Base-by-base conservation (phyloP, 1,140 invertebrate species). In the Pachyrhynchus sulphureomaculatus region DNA sequence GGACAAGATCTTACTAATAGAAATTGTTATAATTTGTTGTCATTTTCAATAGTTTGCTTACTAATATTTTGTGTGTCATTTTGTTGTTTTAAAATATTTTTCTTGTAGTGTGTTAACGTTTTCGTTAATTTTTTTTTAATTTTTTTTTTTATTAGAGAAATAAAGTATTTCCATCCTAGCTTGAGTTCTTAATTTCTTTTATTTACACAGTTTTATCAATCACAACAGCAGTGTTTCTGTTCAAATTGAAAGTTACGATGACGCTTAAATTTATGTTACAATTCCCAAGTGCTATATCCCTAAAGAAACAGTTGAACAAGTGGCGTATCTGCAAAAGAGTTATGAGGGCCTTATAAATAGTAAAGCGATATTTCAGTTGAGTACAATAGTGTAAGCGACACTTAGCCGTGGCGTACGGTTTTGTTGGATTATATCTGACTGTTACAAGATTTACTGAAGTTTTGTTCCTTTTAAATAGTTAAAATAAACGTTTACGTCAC, bases 261-360 rank as follows among this genome's bases (percentile, higher is more conserved):
- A 36, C 13, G 8, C 9, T 17, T 12, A 62, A 44, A 62, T 62
- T 62, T 62, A 62, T 55, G 51, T 49, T 24, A 48, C 42, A 42
- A 42, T 59, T 41, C 37, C 20, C 34, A 34, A 61, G 49, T 61
- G 49, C 36, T 15, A 39, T 15, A 39, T 52, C 39, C 58, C 42
- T 26, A 56, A 61, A 49, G 63, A 66, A 58, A 36, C 55, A 55
- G 48, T 55, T 65, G 64, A 65, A 57, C 67, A 66, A 63, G 64
- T 53, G 58, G 53, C 52, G 56, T 42, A 53, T 64, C 67, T 68
- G 67, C 65, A 66, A 62, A 60, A 69, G 67, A 69, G 58, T 68
- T 68, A 68, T 66, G 67, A 62, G 42, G 29, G 48, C 51, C 61
- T 68, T 66, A 68, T 68, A 68, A 68, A 69, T 69, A 69, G 66